phyloP scores from a whole-genome alignment of 2,113 vertebrate genomes.

The Eulacestoma nigropectus region DNA sequence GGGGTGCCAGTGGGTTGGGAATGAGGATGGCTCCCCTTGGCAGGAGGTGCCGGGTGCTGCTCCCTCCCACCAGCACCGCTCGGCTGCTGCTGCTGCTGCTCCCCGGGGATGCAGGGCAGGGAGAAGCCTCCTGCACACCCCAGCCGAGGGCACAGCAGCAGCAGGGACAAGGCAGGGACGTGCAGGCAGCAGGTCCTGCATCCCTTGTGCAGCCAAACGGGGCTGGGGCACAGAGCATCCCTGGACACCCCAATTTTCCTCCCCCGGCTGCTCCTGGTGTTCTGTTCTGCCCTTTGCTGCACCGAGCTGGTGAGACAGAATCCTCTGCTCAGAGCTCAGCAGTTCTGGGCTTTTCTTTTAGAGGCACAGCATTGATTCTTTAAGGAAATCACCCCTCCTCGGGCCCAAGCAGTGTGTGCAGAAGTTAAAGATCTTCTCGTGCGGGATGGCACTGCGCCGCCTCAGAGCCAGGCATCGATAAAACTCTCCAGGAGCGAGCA shows the following conservation, averaged over 20 bases:
- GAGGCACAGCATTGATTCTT: not conserved
- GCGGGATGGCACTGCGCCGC: not conserved
- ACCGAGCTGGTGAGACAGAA: not conserved
- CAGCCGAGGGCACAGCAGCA: slow-evolving; percentile 58
- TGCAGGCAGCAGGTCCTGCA: not conserved
- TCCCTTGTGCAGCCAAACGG: not conserved
- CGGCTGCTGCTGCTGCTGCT: slow-evolving; percentile 37
- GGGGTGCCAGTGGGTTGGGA: not conserved
- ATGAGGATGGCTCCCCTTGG: not conserved
- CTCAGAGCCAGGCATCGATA: not conserved
- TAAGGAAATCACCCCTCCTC: not conserved
- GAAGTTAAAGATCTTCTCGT: not conserved
- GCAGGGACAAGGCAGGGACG: slow-evolving; percentile 42
- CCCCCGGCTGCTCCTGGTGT: slow-evolving; percentile 12
- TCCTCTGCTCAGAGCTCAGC: not conserved
- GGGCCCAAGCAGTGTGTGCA: not conserved
- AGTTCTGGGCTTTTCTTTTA: not conserved
- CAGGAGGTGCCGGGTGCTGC: not conserved
- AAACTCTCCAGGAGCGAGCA: not conserved
- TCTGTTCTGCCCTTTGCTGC: not conserved
- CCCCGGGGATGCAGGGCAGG: slow-evolving; percentile 38
- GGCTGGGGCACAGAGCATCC: slow-evolving; percentile 42
- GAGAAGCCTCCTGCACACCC: slow-evolving; percentile 41
- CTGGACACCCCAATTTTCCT: slow-evolving; percentile 51
- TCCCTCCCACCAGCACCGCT: not conserved